Evolutionary conservation across 2,888 invertebrate species (phyloP).

Genomic region (Seladonia tumulorum): DNA sequence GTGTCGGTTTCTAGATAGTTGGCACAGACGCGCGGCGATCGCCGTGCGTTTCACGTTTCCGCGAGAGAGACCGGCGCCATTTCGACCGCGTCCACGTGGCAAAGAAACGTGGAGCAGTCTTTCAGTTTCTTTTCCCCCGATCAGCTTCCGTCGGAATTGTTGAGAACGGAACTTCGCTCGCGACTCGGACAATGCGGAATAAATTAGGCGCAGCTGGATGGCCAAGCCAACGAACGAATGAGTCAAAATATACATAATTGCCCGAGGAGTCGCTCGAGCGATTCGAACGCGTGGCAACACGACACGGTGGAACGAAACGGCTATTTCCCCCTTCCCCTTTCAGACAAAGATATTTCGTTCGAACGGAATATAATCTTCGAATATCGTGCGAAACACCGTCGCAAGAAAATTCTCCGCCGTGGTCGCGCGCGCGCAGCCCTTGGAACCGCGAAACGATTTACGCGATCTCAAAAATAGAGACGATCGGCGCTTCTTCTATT

Average conservation of each 20-base stretch:
- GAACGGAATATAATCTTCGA: background rate
- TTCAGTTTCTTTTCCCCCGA: background rate
- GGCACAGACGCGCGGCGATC: conserved; percentile 3
- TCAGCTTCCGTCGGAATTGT: background rate
- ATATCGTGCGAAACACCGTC: background rate
- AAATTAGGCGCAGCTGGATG: background rate
- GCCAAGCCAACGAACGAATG: background rate
- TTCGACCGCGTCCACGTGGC: background rate
- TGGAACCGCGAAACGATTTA: background rate
- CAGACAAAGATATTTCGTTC: background rate
- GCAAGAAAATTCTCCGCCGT: background rate
- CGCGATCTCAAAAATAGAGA: background rate
- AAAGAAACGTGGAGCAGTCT: background rate
- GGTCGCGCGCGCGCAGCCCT: background rate
- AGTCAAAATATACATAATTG: background rate
- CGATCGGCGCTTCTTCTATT: background rate
- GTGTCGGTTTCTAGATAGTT: background rate
- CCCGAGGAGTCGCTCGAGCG: background rate
- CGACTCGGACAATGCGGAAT: background rate
- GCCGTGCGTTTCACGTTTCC: background rate
- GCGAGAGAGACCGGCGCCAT: background rate
- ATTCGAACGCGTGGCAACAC: background rate
- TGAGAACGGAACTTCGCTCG: background rate
- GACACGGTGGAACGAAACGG: background rate
- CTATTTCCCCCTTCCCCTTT: background rate